Evolutionary conservation across 2,113 vertebrate genomes (phyloP).

Genomic region (Carassius carassius): DNA sequence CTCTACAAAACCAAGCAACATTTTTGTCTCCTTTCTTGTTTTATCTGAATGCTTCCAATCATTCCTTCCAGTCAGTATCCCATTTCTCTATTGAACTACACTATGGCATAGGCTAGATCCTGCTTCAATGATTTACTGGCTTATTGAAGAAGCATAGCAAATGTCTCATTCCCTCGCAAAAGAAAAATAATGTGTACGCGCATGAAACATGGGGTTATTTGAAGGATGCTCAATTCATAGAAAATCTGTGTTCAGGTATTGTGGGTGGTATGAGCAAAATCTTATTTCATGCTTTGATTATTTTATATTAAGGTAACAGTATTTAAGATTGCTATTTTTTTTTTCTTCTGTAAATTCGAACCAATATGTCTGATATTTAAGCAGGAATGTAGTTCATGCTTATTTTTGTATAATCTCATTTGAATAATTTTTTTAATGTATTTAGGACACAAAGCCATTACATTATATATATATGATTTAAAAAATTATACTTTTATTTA

Average conservation of each 20-base stretch:
- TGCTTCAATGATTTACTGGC: not conserved
- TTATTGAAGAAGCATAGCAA: constrained; percentile 15
- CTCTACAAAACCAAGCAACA: not conserved
- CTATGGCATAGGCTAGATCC: not conserved
- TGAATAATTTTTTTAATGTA: not conserved
- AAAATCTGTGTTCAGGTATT: not conserved
- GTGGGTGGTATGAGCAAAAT: not conserved
- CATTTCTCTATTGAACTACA: constrained; percentile 21
- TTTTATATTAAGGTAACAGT: not conserved
- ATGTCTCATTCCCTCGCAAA: not conserved
- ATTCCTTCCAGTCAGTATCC: not conserved
- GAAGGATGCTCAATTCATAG: not conserved
- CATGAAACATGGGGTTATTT: not conserved
- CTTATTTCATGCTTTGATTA: not conserved
- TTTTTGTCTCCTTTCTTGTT: not conserved
- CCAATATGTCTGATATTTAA: not conserved
- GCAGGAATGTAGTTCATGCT: not conserved
- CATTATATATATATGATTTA: too few species aligned
- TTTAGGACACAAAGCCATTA: not conserved
- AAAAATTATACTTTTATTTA: too few species aligned
- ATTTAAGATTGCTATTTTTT: not conserved
- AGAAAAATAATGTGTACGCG: not conserved
- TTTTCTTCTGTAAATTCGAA: not conserved
- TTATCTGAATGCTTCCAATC: not conserved
- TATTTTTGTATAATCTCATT: not conserved